These are phyloP conservation scores for Lepidochitona cinerea DNA, from an alignment of 2,888 invertebrate genomes.

Conservation along the genomic window DNA sequence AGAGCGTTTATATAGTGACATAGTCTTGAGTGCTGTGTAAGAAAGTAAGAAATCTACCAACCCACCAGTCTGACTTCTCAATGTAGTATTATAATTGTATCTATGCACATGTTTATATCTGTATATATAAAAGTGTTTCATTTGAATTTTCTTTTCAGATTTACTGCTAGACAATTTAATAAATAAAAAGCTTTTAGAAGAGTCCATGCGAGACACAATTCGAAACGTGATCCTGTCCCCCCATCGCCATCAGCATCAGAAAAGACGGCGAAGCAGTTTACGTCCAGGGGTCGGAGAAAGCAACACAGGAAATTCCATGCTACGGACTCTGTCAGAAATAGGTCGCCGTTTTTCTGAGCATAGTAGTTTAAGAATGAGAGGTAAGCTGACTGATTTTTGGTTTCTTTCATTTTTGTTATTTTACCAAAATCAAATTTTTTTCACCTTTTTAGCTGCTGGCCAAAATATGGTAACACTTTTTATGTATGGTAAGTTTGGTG, in stretches of 20 bases:
- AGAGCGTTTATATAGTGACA: too few relatives aligned
- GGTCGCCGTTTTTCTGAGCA: constrained; percentile 30
- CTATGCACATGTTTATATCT: too few relatives aligned
- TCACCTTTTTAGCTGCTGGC: too few relatives aligned
- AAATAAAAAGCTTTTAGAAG: constrained; percentile 81
- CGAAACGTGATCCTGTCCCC: constrained; percentile 88
- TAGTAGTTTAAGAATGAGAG: neutral
- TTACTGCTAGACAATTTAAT: constrained; percentile 91
- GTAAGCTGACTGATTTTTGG: neutral
- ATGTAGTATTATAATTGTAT: too few relatives aligned
- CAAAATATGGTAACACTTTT: too few relatives aligned
- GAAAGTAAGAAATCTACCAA: too few relatives aligned
- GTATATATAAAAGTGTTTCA: too few relatives aligned
- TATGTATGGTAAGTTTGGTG: too few relatives aligned
- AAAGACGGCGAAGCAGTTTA: constrained; percentile 50
- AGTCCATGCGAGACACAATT: constrained; percentile 82
- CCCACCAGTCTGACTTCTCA: too few relatives aligned
- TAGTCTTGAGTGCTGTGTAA: too few relatives aligned
- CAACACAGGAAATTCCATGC: constrained; percentile 76
- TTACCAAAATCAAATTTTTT: too few relatives aligned
- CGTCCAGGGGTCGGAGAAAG: constrained; percentile 91
- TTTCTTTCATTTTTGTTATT: neutral
- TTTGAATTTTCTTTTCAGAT: constrained; percentile 73
- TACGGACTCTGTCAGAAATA: constrained; percentile 40
- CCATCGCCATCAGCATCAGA: constrained; percentile 94